Percentiles rank a stretch among this genome's conserved stretches.
Conservation (phyloP, 2,113 vertebrate genomes). For the Vidua chalybeata region DNA sequence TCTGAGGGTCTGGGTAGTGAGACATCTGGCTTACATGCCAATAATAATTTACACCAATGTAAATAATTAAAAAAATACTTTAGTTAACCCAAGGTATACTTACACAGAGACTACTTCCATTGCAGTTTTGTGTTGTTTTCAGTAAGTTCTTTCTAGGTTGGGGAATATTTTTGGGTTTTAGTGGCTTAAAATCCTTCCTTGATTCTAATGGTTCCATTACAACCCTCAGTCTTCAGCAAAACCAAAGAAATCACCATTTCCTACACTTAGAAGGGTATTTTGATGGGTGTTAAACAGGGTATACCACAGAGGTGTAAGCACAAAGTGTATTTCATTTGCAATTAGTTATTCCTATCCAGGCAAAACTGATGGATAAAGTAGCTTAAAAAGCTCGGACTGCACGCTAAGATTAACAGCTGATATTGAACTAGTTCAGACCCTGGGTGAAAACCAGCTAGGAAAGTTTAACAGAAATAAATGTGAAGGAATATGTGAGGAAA, state of each 20-base stretch:
- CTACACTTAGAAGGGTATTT: not conserved
- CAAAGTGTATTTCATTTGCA: not conserved
- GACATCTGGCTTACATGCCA: not conserved
- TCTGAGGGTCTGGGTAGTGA: not conserved
- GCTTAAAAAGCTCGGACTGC: not conserved
- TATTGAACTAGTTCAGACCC: not conserved
- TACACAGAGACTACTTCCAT: not conserved
- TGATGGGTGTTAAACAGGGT: not conserved
- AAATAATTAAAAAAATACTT: not conserved
- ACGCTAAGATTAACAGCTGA: not conserved
- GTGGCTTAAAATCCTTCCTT: not conserved
- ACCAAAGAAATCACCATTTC: not conserved
- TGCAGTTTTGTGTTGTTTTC: not conserved
- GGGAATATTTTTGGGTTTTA: not conserved
- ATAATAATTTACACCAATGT: not conserved
- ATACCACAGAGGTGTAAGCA: not conserved
- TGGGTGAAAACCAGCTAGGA: not conserved
- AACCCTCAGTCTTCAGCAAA: not conserved
- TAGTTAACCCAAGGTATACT: not conserved
- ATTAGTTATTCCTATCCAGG: not conserved
- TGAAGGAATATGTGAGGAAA: not conserved
- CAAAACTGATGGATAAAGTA: not conserved
- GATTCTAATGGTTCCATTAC: not conserved
- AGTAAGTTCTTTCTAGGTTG: not conserved
- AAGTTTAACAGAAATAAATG: not conserved